Base-by-base conservation (phyloP, 1,140 invertebrate genomes). In the Calliphora vicina region DNA sequence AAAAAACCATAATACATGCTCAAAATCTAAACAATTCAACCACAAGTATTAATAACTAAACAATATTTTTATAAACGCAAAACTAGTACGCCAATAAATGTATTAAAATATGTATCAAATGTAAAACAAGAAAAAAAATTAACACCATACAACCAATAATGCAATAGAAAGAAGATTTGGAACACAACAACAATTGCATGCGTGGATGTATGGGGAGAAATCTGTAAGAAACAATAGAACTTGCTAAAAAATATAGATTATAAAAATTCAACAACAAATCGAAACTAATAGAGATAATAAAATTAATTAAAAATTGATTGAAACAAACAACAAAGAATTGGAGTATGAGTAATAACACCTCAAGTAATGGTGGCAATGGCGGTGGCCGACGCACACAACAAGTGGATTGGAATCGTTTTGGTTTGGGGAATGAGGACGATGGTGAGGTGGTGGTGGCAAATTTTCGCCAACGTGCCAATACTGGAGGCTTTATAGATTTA, bases 401-500 rank as follows among this genome's bases (percentile, higher is more conserved):
- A 74, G 84, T 84, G 17, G 88, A 89, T 84, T 89, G 88, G 88
- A 88, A 89, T 73, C 87, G 88, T 45, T 89, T 89, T 12, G 83
- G 83, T 26, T 72, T 83, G 17, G 80, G 80, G 27, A 67, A 50
- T 72, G 83, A 83, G 12, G 88, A 90, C 45, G 86, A 91, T 45
- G 87, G 88, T 6, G 87, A 88, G 73, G 91, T 91, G 9, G 90
- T 86, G 5, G 87, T 87, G 27, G 86, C 87, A 9, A 90, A 85
- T 35, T 91, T 91, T 85, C 87, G 92, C 76, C 90, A 91, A 61
- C 86, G 92, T 35, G 91, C 91, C 45, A 92, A 50, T n/a, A 94
- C 92, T 12, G 94, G 93, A 84, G 93, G 93, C 26, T 95, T 95
- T 86, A 94, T 94, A 26, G 94, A 94, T 88, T 91, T 94, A 61